Evolutionary conservation across 2,797 vertebrate species (phyloP).

Genomic region (Oceanodroma leucorhoa): DNA sequence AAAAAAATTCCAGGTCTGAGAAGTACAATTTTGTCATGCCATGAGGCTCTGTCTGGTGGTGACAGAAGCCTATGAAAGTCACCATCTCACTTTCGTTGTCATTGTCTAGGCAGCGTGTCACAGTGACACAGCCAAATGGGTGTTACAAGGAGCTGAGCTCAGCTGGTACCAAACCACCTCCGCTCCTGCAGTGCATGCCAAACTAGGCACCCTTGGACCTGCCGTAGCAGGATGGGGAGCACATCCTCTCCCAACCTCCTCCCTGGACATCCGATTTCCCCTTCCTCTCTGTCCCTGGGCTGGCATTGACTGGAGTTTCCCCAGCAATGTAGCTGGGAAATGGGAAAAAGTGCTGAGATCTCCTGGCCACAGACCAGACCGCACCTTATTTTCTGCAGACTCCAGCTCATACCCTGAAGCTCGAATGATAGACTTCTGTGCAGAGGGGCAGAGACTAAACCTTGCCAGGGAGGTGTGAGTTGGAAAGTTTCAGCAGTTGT

Average conservation of each 20-base stretch:
- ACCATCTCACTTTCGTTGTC: neutral
- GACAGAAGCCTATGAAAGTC: neutral
- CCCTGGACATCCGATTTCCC: neutral
- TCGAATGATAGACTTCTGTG: neutral
- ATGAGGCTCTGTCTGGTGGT: neutral
- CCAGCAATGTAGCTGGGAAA: neutral
- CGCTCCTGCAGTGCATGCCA: rapidly evolving
- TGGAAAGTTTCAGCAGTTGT: neutral
- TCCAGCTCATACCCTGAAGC: neutral
- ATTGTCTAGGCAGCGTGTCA: neutral
- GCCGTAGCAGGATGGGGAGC: neutral
- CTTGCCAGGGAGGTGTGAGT: neutral
- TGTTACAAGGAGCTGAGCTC: neutral
- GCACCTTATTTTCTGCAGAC: neutral
- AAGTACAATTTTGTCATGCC: neutral
- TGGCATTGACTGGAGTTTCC: neutral
- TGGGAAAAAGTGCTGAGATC: neutral
- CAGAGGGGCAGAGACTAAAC: neutral
- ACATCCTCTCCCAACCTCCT: rapidly evolving
- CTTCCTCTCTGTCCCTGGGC: neutral
- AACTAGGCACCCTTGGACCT: neutral
- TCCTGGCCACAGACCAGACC: neutral
- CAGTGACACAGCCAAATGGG: neutral
- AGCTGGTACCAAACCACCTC: neutral
- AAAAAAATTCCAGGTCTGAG: neutral